Conservation (phyloP, 2,797 vertebrate species). For the Eospalax fontanierii region DNA sequence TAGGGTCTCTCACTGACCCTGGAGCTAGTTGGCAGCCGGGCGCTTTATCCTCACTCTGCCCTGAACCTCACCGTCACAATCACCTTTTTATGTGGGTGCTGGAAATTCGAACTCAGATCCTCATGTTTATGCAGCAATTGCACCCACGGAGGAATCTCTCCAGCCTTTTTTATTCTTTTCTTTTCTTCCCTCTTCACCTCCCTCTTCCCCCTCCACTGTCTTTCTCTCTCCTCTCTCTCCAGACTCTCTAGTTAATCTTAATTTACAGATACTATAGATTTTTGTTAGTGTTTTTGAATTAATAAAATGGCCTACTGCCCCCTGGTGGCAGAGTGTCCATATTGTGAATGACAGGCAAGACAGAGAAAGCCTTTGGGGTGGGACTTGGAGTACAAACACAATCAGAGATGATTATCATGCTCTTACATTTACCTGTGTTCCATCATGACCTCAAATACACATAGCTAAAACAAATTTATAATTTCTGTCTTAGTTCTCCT, state of each 20-base stretch:
- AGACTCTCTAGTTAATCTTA: neutral
- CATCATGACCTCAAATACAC: neutral
- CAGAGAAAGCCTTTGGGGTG: neutral
- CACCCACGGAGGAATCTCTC: neutral
- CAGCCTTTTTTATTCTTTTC: too few species aligned
- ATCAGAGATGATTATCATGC: neutral
- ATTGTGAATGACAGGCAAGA: neutral
- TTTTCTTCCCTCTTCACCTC: too few species aligned
- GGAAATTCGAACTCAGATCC: too few species aligned
- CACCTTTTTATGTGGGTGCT: neutral
- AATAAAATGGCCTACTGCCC: slow-evolving; percentile 61
- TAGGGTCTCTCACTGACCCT: neutral
- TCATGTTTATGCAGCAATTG: neutral
- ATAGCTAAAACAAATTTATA: slow-evolving; percentile 6
- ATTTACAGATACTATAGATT: too few species aligned
- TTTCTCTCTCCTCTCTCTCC: too few species aligned
- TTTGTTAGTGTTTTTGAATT: neutral
- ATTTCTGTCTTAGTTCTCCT: slow-evolving; percentile 24
- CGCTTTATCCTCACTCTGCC: neutral
- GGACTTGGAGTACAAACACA: too few species aligned
- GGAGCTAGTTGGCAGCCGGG: neutral
- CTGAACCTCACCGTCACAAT: too few species aligned
- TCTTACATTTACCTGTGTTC: neutral
- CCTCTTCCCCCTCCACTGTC: neutral
- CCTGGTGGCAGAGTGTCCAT: slow-evolving; percentile 59